phyloP scores from a whole-genome alignment of 2,888 invertebrate species.

The Callinectes sapidus region DNA sequence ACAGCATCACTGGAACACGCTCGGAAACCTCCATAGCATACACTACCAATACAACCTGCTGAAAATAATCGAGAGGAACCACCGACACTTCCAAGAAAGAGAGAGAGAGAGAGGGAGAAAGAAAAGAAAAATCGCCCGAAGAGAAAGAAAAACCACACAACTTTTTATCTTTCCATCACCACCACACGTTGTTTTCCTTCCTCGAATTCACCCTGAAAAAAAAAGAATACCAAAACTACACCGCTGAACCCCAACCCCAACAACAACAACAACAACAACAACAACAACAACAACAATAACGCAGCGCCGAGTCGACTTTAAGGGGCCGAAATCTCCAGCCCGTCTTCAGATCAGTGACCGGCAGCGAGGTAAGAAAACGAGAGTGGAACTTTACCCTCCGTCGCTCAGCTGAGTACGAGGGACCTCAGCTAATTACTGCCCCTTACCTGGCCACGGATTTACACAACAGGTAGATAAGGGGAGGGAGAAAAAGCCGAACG shows the following conservation, averaged over 20 bases:
- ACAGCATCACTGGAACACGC: too few relatives aligned
- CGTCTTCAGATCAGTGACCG: not conserved
- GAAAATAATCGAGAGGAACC: too few relatives aligned
- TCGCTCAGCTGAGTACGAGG: slow-evolving; percentile 11
- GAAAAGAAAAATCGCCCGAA: too few relatives aligned
- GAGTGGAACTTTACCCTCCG: slow-evolving; percentile 20
- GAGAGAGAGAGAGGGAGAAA: too few relatives aligned
- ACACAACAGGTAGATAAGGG: slow-evolving; percentile 32
- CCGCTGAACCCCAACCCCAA: too few relatives aligned
- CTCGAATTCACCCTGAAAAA: not conserved
- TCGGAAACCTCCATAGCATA: too few relatives aligned
- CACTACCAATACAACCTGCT: too few relatives aligned
- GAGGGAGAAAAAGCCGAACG: slow-evolving; percentile 15
- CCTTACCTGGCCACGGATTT: slow-evolving; percentile 33
- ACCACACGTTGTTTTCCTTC: not conserved
- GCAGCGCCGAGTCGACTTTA: not conserved
- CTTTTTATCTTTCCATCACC: not conserved
- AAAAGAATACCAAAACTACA: too few relatives aligned
- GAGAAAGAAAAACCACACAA: too few relatives aligned
- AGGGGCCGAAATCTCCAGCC: not conserved
- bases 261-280: too few relatives aligned
- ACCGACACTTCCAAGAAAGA: too few relatives aligned
- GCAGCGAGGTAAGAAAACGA: not conserved
- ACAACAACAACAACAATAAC: too few relatives aligned
- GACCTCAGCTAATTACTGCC: slow-evolving; percentile 27